Evolutionary conservation across 2,888 invertebrate species (phyloP).

Genomic region (Agrochola circellaris): DNA sequence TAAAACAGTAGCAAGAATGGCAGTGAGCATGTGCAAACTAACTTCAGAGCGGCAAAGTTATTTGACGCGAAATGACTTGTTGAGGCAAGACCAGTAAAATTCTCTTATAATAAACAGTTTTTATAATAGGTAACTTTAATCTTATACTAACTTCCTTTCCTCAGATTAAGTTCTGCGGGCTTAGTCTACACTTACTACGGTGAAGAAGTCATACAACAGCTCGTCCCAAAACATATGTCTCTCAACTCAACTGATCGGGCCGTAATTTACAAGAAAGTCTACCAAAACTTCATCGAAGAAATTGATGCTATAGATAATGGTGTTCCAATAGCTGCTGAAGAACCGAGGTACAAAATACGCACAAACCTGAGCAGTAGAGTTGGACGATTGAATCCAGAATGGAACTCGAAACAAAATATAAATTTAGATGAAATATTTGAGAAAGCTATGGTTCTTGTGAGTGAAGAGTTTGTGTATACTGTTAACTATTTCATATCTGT

Average conservation of each 20-base stretch:
- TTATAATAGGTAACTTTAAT: neutral
- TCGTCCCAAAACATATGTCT: constrained; percentile 84
- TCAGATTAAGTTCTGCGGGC: constrained; percentile 98
- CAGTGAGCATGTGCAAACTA: no score
- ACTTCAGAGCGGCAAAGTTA: no score
- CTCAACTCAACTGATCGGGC: constrained; percentile 88
- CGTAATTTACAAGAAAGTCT: constrained; percentile 93
- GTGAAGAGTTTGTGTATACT: constrained; percentile 94
- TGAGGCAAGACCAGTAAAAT: neutral
- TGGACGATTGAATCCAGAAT: constrained; percentile 94
- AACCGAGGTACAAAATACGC: constrained; percentile 94
- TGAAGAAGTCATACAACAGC: constrained; percentile 92
- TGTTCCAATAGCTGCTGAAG: constrained; percentile 94
- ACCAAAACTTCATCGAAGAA: constrained; percentile 97
- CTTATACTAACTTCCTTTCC: constrained; percentile 58
- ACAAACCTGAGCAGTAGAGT: constrained; percentile 95
- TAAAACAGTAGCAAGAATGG: no score
- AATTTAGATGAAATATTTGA: constrained; percentile 92
- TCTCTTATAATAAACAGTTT: neutral
- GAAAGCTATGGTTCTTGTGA: constrained; percentile 94
- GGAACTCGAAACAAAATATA: constrained; percentile 92
- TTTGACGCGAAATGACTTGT: no score
- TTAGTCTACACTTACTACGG: constrained; percentile 98
- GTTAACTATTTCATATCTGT: constrained; percentile 92
- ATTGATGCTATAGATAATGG: constrained; percentile 99